These are phyloP conservation scores for Anolis carolinensis DNA, from an alignment of 2,113 vertebrate genomes.

Conservation along the genomic window DNA sequence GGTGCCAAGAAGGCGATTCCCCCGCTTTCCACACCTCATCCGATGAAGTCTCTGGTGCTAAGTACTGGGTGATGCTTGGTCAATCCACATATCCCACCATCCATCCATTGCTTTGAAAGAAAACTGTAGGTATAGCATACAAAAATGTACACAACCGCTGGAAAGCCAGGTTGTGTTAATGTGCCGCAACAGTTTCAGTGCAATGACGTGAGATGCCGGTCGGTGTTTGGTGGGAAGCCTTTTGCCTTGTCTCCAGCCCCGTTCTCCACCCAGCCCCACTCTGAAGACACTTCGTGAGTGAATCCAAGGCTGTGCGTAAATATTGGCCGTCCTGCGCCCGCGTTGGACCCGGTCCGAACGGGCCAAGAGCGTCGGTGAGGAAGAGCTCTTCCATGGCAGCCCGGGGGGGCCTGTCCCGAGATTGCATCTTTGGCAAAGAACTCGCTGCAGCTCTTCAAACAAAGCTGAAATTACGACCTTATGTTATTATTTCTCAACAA, in stretches of 20 bases:
- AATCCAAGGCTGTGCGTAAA: constrained; percentile 60
- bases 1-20: no score
- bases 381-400: constrained; percentile 67
- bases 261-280: neutral
- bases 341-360: constrained; percentile 63
- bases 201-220: constrained; percentile 9
- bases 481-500: constrained; percentile 74
- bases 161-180: constrained; percentile 50
- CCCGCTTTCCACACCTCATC: no score
- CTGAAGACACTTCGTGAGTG: neutral
- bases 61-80: neutral
- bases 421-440: constrained; percentile 74
- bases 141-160: constrained; percentile 11
- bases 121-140: constrained; percentile 45
- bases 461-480: constrained; percentile 73
- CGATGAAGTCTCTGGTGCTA: no score
- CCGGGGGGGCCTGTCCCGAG: constrained; percentile 70
- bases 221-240: no score
- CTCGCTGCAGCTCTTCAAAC: constrained; percentile 68
- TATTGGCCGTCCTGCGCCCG: constrained; percentile 59
- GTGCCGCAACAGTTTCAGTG: neutral
- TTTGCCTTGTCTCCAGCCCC: constrained; percentile 9
- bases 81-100: neutral
- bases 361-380: constrained; percentile 54
- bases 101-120: neutral